Evolutionary conservation across 2,113 vertebrate species (phyloP).

Genomic region (Callionymus lyra): DNA sequence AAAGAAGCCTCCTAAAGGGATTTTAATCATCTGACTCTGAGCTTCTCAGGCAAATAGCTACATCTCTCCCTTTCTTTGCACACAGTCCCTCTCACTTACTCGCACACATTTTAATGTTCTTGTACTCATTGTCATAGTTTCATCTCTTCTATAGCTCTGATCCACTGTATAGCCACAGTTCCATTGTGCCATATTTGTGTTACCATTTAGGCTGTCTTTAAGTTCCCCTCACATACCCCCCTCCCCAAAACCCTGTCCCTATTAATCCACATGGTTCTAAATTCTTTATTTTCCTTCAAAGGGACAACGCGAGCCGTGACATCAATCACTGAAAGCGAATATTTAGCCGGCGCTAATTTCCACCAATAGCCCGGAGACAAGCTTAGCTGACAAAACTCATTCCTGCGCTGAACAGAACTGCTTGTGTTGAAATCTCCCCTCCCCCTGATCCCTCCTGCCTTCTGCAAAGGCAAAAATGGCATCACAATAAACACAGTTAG

Average conservation of each 20-base stretch:
- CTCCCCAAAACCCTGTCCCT: constrained; percentile 54
- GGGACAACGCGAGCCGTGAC: constrained; percentile 67
- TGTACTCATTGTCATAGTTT: constrained; percentile 47
- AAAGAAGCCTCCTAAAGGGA: constrained; percentile 66
- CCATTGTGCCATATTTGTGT: constrained; percentile 48
- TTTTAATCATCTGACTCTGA: constrained; percentile 64
- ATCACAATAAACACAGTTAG: constrained; percentile 69
- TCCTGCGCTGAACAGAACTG: constrained; percentile 66
- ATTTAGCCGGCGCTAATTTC: constrained; percentile 72
- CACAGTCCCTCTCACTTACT: constrained; percentile 1
- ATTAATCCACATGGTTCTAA: constrained; percentile 65
- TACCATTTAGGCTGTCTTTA: constrained; percentile 52
- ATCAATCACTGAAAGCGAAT: constrained; percentile 72
- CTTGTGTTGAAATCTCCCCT: constrained; percentile 55
- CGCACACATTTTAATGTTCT: constrained; percentile 37
- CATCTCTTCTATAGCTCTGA: constrained; percentile 40
- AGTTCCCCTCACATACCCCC: constrained; percentile 51
- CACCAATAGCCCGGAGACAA: constrained; percentile 71
- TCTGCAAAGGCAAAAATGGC: constrained; percentile 50
- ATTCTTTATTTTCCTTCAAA: constrained; percentile 73
- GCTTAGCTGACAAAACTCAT: constrained; percentile 75
- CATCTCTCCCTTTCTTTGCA: constrained; percentile 17
- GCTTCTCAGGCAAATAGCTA: constrained; percentile 59
- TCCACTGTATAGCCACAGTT: constrained; percentile 37
- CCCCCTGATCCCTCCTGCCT: constrained; percentile 53